Percentiles rank a stretch among this genome's conserved stretches.
Evolutionary conservation across 2,888 invertebrate species (phyloP).

Genomic region (Heteromyza rotundicornis): DNA sequence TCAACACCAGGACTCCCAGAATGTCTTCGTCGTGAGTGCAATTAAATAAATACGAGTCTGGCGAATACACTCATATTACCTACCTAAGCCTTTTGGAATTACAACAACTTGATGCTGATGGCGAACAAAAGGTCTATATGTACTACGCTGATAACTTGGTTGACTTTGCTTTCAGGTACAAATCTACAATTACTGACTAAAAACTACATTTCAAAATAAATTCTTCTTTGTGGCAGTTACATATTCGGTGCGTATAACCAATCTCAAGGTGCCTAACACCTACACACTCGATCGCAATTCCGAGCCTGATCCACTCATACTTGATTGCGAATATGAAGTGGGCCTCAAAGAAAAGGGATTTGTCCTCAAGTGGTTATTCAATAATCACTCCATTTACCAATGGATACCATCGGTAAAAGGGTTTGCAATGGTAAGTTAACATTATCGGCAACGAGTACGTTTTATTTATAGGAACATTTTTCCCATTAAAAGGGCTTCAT

Average conservation of each 20-base stretch:
- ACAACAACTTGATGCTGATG: slow-evolving; percentile 46
- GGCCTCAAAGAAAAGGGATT: slow-evolving; percentile 59
- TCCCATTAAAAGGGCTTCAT: slow-evolving; percentile 53
- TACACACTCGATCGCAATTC: slow-evolving; percentile 59
- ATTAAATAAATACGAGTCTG: too few relatives aligned
- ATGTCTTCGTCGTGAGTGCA: too few relatives aligned
- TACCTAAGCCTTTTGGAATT: slow-evolving; percentile 28
- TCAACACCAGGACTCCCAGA: too few relatives aligned
- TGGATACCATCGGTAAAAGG: slow-evolving; percentile 63
- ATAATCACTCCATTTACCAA: slow-evolving; percentile 62
- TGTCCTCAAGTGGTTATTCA: slow-evolving; percentile 62
- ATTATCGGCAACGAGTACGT: slow-evolving; percentile 19
- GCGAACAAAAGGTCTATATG: slow-evolving; percentile 51
- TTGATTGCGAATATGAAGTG: slow-evolving; percentile 62
- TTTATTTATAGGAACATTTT: too few relatives aligned
- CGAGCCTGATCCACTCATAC: slow-evolving; percentile 58
- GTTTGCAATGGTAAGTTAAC: slow-evolving; percentile 59
- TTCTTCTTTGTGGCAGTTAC: slow-evolving; percentile 42
- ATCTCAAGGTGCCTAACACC: slow-evolving; percentile 61
- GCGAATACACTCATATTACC: slow-evolving; percentile 5
- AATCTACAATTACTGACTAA: neutral
- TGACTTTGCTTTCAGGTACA: slow-evolving; percentile 52
- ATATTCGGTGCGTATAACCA: slow-evolving; percentile 60
- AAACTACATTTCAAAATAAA: neutral
- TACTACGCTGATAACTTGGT: slow-evolving; percentile 52